Percentiles rank a stretch among this genome's conserved stretches.
Conservation (phyloP, 1,140 invertebrate species). For the Drosophila ohnishii region DNA sequence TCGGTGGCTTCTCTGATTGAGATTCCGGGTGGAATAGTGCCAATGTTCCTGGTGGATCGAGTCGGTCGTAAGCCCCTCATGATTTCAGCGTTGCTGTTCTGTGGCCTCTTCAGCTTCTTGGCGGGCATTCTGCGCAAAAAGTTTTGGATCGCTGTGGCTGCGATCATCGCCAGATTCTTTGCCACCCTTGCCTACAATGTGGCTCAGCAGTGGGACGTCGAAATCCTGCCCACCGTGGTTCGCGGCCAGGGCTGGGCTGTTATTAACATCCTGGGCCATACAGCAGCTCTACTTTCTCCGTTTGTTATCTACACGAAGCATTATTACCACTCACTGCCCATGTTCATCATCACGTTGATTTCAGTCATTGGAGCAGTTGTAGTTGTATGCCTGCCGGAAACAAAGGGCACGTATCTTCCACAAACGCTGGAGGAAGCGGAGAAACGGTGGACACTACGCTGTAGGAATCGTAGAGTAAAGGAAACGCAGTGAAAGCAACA, state of each 20-base stretch:
- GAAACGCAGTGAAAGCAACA: background rate
- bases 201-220: constrained; percentile 93
- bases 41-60: constrained; percentile 89
- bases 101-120: constrained; percentile 90
- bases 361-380: constrained; percentile 88
- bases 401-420: constrained; percentile 90
- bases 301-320: constrained; percentile 91
- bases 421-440: constrained; percentile 84
- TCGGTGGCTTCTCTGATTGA: constrained; percentile 90
- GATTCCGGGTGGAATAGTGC: constrained; percentile 90
- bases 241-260: constrained; percentile 91
- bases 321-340: constrained; percentile 87
- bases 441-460: constrained; percentile 18
- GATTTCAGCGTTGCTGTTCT: constrained; percentile 89
- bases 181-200: constrained; percentile 94
- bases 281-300: constrained; percentile 90
- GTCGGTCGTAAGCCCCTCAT: constrained; percentile 92
- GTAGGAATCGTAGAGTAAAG: background rate
- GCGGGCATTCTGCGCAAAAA: constrained; percentile 88
- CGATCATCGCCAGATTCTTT: constrained; percentile 90
- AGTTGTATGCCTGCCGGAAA: constrained; percentile 91
- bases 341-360: constrained; percentile 87
- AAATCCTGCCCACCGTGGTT: constrained; percentile 92
- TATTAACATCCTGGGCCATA: constrained; percentile 92
- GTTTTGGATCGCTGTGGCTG: constrained; percentile 87